Conservation (phyloP, 2,888 invertebrate genomes). For the Lypha dubia region DNA sequence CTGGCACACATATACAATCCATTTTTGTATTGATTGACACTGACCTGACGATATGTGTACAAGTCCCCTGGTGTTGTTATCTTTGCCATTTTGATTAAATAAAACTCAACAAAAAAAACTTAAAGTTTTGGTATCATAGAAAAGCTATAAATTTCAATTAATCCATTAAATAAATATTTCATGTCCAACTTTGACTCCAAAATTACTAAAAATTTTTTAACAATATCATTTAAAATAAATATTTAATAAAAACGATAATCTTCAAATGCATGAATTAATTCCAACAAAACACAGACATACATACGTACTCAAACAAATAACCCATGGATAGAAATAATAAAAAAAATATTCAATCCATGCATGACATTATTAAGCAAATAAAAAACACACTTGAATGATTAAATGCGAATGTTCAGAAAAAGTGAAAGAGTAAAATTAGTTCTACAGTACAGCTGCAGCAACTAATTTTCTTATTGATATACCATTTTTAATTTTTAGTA, state of each 20-base stretch:
- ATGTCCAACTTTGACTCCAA: not conserved
- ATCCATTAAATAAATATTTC: conserved; percentile 23
- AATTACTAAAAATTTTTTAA: conserved; percentile 8
- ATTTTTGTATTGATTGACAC: no score
- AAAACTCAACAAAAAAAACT: not conserved
- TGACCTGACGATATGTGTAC: no score
- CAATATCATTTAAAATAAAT: not conserved
- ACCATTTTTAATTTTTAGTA: no score
- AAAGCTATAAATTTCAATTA: conserved; percentile 18
- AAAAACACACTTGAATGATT: conserved; percentile 33
- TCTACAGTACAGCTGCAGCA: not conserved
- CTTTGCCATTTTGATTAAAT: not conserved
- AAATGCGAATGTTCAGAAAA: not conserved
- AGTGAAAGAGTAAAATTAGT: not conserved
- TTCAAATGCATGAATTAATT: conserved; percentile 8
- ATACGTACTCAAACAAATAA: not conserved
- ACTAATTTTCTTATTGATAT: not conserved
- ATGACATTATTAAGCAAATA: conserved; percentile 29
- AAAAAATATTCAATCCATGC: not conserved
- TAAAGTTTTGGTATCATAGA: conserved; percentile 8
- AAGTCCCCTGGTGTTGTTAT: no score
- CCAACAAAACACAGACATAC: not conserved
- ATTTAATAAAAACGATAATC: conserved; percentile 6
- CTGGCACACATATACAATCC: no score
- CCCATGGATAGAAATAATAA: conserved; percentile 7